These are phyloP conservation scores for Operophtera brumata DNA, from an alignment of 2,888 invertebrate genomes.

Conservation along the genomic window DNA sequence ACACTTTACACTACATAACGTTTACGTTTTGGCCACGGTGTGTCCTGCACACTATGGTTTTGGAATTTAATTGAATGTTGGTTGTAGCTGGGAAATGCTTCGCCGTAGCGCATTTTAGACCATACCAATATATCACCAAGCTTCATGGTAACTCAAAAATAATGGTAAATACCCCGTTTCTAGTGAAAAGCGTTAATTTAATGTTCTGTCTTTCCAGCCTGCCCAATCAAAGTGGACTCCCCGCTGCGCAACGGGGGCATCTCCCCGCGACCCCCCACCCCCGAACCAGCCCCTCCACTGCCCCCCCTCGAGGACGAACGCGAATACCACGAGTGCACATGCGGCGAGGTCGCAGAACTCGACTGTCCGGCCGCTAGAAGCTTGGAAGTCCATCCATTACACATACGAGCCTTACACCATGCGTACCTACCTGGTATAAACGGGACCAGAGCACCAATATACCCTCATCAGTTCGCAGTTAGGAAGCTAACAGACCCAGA, in stretches of 20 bases:
- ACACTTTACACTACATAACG: no score
- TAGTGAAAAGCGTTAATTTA: no score
- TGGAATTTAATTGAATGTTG: no score
- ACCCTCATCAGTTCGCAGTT: slow-evolving; percentile 67
- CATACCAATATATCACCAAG: no score
- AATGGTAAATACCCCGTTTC: no score
- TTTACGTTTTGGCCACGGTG: no score
- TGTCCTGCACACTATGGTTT: no score
- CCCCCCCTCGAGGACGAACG: slow-evolving; percentile 60
- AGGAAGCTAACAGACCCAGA: slow-evolving; percentile 52
- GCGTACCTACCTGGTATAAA: slow-evolving; percentile 80
- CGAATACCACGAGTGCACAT: slow-evolving; percentile 55
- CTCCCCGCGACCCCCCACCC: slow-evolving; percentile 28
- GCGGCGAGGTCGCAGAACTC: slow-evolving; percentile 50
- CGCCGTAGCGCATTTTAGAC: no score
- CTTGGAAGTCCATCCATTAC: slow-evolving; percentile 66
- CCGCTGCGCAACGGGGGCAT: slow-evolving; percentile 64
- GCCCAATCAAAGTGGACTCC: slow-evolving; percentile 54
- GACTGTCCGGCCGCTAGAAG: slow-evolving; percentile 60
- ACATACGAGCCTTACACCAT: slow-evolving; percentile 79
- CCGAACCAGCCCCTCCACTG: slow-evolving; percentile 28
- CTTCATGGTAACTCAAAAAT: no score
- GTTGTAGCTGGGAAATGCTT: no score
- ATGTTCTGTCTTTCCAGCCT: slow-evolving; percentile 37
- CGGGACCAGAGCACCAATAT: slow-evolving; percentile 76